These are phyloP conservation scores for Pristionchus fissidentatus DNA, from an alignment of 2,888 invertebrate genomes.

Conservation along the genomic window DNA sequence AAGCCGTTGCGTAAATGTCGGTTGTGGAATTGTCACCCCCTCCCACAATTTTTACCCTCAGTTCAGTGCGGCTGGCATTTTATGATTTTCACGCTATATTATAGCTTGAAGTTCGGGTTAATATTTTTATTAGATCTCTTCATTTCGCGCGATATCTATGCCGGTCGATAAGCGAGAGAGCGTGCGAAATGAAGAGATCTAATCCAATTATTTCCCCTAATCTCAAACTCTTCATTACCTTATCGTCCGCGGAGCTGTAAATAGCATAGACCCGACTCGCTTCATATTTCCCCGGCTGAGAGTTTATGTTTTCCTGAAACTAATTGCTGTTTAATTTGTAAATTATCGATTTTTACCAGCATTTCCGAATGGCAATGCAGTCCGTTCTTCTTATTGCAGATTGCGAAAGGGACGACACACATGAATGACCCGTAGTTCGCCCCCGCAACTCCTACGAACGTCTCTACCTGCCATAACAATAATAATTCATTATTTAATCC, in stretches of 20 bases:
- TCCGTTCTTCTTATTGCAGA: constrained; percentile 63
- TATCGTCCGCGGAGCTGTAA: constrained; percentile 61
- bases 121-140: no score
- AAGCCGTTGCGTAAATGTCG: no score
- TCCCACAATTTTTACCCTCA: no score
- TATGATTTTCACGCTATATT: no score
- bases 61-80: no score
- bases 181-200: constrained; percentile 10
- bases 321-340: no score
- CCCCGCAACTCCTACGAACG: constrained; percentile 66
- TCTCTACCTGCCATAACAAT: constrained; percentile 63
- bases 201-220: constrained; percentile 39
- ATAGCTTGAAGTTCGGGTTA: no score
- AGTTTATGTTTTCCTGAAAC: constrained; percentile 57
- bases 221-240: constrained; percentile 48
- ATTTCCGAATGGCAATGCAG: constrained; percentile 68
- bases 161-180: no score
- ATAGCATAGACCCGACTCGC: constrained; percentile 60
- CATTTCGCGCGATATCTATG: no score
- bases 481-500: no score
- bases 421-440: constrained; percentile 66
- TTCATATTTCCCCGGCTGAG: constrained; percentile 56
- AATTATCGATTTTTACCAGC: constrained; percentile 49
- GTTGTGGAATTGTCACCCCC: no score
- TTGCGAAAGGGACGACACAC: constrained; percentile 66